These are phyloP conservation scores for Eurystomus glaucurus DNA, from an alignment of 2,797 vertebrate genomes.

Conservation along the genomic window DNA sequence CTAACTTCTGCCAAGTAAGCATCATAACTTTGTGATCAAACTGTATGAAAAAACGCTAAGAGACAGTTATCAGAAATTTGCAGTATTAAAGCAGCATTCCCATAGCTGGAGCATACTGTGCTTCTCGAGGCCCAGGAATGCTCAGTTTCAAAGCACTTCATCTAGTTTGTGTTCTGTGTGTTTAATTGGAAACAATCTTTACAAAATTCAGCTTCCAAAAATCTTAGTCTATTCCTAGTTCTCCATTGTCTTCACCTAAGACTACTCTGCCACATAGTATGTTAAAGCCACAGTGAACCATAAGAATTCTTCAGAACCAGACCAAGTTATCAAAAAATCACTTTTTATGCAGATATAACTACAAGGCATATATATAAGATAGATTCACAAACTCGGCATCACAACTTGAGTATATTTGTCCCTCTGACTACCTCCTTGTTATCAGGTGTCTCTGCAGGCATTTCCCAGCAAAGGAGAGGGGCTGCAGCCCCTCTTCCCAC, in stretches of 20 bases:
- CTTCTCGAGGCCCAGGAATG: background rate
- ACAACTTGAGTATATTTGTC: background rate
- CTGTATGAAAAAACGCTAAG: background rate
- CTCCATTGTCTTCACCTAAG: background rate
- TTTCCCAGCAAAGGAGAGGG: background rate
- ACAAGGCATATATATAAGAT: background rate
- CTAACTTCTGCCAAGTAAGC: background rate
- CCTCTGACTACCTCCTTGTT: background rate
- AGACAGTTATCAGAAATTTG: background rate
- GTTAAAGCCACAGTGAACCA: background rate
- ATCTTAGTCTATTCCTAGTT: background rate
- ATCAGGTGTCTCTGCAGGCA: background rate
- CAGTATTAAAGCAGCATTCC: background rate
- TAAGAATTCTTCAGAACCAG: background rate
- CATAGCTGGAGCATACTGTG: rapidly evolving
- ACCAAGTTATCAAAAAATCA: background rate
- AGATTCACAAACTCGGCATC: background rate
- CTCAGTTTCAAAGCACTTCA: background rate
- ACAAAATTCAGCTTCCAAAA: background rate
- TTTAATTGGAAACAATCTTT: background rate
- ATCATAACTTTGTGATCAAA: background rate
- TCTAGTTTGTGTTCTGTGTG: background rate
- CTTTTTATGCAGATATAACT: background rate
- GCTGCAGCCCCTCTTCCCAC: background rate
- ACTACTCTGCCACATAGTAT: background rate